Evolutionary conservation across 2,113 vertebrate genomes (phyloP).

Genomic region (Asarcornis scutulata): DNA sequence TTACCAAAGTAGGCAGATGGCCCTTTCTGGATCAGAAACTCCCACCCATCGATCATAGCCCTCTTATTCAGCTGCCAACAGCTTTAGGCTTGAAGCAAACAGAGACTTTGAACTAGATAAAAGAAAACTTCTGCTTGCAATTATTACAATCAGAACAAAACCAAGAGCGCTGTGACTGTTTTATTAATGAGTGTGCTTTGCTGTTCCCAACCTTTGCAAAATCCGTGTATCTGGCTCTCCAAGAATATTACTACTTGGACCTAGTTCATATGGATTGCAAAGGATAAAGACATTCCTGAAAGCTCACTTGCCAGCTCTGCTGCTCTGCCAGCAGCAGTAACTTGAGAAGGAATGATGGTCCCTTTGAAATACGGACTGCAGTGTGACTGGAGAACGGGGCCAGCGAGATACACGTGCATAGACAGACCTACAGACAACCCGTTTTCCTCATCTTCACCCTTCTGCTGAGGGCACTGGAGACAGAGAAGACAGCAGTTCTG

Average conservation of each 20-base stretch:
- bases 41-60: background rate
- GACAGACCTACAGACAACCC: background rate
- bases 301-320: slow-evolving; percentile 13
- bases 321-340: slow-evolving; percentile 43
- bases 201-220: slow-evolving; percentile 34
- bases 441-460: background rate
- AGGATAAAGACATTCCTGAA: slow-evolving; percentile 41
- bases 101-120: slow-evolving; percentile 3
- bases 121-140: slow-evolving; percentile 41
- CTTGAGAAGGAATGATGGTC: slow-evolving; percentile 27
- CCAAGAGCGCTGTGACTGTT: slow-evolving; percentile 13
- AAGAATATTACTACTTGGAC: slow-evolving; percentile 46
- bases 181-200: slow-evolving; percentile 33
- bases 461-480: background rate
- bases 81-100: background rate
- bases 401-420: background rate
- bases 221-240: slow-evolving; percentile 32
- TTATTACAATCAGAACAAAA: slow-evolving; percentile 19
- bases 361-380: slow-evolving; percentile 22
- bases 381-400: background rate
- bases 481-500: background rate
- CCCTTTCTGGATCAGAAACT: background rate
- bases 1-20: background rate
- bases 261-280: slow-evolving; percentile 6
- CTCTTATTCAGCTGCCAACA: background rate